Evolutionary conservation across 2,888 invertebrate genomes (phyloP).

Genomic region (Prosapia bicincta): DNA sequence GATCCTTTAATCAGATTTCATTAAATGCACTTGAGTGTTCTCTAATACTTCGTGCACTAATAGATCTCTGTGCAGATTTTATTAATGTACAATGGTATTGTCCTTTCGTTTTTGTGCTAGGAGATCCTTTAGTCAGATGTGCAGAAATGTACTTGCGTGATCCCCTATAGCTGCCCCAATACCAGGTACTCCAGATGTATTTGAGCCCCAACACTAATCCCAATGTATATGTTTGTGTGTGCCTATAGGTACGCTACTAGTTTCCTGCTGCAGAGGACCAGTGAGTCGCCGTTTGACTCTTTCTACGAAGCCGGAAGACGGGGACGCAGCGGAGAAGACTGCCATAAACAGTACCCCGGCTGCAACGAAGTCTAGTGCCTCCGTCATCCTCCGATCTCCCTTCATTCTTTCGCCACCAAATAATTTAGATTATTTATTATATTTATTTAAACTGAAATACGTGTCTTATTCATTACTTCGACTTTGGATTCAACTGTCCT

Average conservation of each 20-base stretch:
- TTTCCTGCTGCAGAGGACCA: slow-evolving; percentile 73
- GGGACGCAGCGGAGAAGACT: slow-evolving; percentile 82
- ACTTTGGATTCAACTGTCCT: not conserved
- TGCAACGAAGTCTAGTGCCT: slow-evolving; percentile 78
- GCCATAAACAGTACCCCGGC: slow-evolving; percentile 77
- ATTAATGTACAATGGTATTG: no score
- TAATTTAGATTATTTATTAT: slow-evolving; percentile 3
- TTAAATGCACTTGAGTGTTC: no score
- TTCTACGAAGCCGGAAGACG: slow-evolving; percentile 82
- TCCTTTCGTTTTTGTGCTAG: no score
- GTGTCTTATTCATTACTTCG: not conserved
- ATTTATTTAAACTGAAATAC: not conserved
- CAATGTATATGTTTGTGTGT: no score
- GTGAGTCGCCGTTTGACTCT: slow-evolving; percentile 59
- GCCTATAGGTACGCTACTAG: slow-evolving; percentile 77
- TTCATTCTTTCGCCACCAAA: not conserved
- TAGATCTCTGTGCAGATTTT: no score
- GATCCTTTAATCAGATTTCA: no score
- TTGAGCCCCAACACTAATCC: no score
- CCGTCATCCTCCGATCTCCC: slow-evolving; percentile 12
- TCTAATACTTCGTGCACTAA: no score
- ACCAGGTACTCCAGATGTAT: no score
- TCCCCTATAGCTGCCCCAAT: no score
- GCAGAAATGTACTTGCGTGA: no score
- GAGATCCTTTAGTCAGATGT: no score